These are phyloP conservation scores for Arrhamphus sclerolepis DNA, from an alignment of 2,797 vertebrate species.

Conservation along the genomic window DNA sequence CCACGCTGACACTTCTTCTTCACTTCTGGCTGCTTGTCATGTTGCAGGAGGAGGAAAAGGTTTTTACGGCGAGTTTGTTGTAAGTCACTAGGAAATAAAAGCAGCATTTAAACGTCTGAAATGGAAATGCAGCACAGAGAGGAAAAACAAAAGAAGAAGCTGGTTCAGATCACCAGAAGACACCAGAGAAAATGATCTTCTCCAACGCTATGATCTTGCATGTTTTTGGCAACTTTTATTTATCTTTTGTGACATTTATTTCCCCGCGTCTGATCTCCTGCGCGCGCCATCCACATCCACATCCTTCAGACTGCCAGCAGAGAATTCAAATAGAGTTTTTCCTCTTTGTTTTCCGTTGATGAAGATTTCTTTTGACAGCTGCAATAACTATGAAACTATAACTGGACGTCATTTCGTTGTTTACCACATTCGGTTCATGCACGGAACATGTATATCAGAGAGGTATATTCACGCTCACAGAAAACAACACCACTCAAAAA, in stretches of 20 bases:
- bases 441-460: constrained; percentile 55
- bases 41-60: constrained; percentile 14
- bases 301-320: constrained; percentile 39
- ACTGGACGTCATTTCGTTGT: constrained; percentile 55
- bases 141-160: constrained; percentile 13
- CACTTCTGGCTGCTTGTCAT: constrained; percentile 29
- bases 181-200: constrained; percentile 37
- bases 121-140: constrained; percentile 28
- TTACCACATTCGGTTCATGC: constrained; percentile 64
- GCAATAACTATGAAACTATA: constrained; percentile 63
- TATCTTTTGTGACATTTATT: constrained; percentile 51
- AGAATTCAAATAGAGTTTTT: constrained; percentile 46
- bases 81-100: constrained; percentile 28
- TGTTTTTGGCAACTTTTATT: constrained; percentile 48
- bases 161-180: constrained; percentile 30
- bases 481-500: constrained; percentile 61
- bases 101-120: constrained; percentile 30
- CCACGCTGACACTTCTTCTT: constrained; percentile 21
- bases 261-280: constrained; percentile 42
- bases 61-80: constrained; percentile 21
- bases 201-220: constrained; percentile 31
- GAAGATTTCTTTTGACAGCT: constrained; percentile 64
- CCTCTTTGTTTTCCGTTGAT: constrained; percentile 30
- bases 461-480: constrained; percentile 60
- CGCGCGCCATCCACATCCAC: constrained; percentile 25